Evolutionary conservation across 2,888 invertebrate species (phyloP).

Genomic region (Auanema freiburgensis): DNA sequence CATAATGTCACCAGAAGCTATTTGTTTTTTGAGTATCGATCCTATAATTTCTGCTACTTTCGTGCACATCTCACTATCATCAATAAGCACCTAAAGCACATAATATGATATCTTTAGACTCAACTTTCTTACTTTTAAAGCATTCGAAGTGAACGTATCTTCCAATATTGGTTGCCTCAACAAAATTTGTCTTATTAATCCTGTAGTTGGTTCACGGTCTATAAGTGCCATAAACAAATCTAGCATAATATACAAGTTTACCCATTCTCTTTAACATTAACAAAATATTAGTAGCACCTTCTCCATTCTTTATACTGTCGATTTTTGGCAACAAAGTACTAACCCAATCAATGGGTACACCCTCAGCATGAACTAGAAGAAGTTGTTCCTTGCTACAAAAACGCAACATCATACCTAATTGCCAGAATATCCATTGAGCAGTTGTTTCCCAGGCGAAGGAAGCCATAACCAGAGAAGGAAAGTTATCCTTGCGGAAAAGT

Average conservation of each 20-base stretch:
- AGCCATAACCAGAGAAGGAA: conserved; percentile 69
- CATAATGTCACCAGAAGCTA: conserved; percentile 14
- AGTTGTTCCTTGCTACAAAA: background rate
- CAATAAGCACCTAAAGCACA: conserved; percentile 77
- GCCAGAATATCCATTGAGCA: conserved; percentile 96
- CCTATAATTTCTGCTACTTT: conserved; percentile 71
- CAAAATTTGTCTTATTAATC: conserved; percentile 81
- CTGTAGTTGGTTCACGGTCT: conserved; percentile 76
- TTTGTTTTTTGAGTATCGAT: conserved; percentile 63
- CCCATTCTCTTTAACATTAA: conserved; percentile 76
- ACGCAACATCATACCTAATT: conserved; percentile 69
- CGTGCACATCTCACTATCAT: conserved; percentile 78
- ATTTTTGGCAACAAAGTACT: conserved; percentile 65
- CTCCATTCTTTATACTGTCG: conserved; percentile 82
- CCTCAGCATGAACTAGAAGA: conserved; percentile 40
- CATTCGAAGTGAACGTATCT: conserved; percentile 87
- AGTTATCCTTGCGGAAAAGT: conserved; percentile 69
- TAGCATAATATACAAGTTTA: conserved; percentile 2
- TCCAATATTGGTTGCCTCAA: conserved; percentile 68
- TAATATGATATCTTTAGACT: background rate
- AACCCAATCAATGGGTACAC: conserved; percentile 48
- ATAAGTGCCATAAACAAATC: conserved; percentile 6
- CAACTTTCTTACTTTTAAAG: conserved; percentile 72
- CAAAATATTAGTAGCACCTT: conserved; percentile 86
- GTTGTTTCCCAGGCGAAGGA: conserved; percentile 94